Conservation (phyloP, 2,113 vertebrate species). For the Eolophus roseicapilla region DNA sequence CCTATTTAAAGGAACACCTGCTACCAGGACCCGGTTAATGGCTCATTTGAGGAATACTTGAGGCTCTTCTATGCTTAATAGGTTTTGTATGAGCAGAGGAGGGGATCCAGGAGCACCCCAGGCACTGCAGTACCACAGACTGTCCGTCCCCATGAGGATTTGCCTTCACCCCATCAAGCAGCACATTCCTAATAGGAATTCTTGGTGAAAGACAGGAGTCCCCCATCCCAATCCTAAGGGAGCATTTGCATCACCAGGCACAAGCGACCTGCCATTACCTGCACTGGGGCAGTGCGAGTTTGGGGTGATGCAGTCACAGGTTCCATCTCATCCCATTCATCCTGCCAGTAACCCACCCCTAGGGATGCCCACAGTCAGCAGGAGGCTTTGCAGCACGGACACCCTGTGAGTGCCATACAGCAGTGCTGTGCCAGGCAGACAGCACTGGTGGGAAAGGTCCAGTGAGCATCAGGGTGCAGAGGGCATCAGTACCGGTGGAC, state of each 20-base stretch:
- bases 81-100: background rate
- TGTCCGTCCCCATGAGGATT: accelerated
- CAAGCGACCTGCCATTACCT: background rate
- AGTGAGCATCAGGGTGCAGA: background rate
- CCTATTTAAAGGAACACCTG: slow-evolving; percentile 10
- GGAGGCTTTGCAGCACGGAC: background rate
- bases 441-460: background rate
- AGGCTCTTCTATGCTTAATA: background rate
- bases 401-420: accelerated
- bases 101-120: background rate
- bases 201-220: background rate
- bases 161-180: accelerated
- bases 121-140: background rate
- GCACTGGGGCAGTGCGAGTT: accelerated
- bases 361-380: background rate
- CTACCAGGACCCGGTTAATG: background rate
- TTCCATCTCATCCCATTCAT: background rate
- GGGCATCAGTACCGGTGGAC: accelerated
- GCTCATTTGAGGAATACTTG: background rate
- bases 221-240: background rate
- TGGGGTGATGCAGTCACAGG: background rate
- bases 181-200: accelerated
- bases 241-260: background rate
- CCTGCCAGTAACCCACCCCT: accelerated
- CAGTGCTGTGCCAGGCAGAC: accelerated